Evolutionary conservation across 2,113 vertebrate genomes (phyloP).

Genomic region (Rhynchomys soricoides): DNA sequence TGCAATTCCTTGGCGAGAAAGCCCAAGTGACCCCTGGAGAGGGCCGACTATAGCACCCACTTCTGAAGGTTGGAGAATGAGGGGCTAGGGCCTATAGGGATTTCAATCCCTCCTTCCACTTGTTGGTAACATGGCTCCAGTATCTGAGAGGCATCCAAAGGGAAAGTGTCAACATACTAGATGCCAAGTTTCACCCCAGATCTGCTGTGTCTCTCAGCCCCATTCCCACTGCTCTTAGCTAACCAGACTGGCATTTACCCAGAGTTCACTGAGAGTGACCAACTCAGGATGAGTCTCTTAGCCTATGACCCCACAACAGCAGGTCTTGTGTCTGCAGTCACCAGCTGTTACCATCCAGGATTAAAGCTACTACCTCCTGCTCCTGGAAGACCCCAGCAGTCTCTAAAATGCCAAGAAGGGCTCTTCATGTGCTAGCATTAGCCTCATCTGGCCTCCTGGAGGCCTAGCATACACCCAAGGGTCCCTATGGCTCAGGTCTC

Average conservation of each 20-base stretch:
- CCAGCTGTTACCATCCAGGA: not conserved
- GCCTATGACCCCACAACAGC: not conserved
- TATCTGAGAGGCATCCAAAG: not conserved
- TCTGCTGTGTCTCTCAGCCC: not conserved
- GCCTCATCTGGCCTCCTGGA: not conserved
- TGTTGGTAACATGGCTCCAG: fast-evolving
- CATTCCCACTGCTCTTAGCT: not conserved
- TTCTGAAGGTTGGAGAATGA: not conserved
- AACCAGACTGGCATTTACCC: not conserved
- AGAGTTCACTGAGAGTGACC: not conserved
- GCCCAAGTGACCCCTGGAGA: not conserved
- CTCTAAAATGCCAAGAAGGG: not conserved
- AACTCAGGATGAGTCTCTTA: not conserved
- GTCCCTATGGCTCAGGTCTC: not conserved
- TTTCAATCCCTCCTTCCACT: not conserved
- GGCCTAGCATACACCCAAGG: not conserved
- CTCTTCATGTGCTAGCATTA: not conserved
- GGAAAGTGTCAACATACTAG: not conserved
- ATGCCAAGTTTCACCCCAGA: not conserved
- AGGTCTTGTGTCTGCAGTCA: too few species aligned
- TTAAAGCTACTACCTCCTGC: not conserved
- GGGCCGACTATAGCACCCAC: not conserved
- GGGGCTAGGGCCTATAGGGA: not conserved
- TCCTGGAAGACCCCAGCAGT: not conserved
- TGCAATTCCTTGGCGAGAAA: not conserved